Conservation (phyloP, 2,113 vertebrate genomes). For the Sus scrofa region DNA sequence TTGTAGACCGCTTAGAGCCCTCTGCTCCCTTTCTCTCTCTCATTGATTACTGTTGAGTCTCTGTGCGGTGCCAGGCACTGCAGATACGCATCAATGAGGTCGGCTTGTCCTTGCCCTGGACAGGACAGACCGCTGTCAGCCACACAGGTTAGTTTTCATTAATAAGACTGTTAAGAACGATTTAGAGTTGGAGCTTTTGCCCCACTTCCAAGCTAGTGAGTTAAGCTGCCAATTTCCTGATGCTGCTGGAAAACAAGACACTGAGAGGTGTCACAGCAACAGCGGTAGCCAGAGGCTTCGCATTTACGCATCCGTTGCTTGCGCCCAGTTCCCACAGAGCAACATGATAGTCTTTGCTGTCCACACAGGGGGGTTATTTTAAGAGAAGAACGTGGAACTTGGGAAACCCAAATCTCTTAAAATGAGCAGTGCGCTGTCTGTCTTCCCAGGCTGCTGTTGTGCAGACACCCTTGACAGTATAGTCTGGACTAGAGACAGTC, state of each 20-base stretch:
- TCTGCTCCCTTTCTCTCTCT: not conserved
- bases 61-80: not conserved
- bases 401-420: not conserved
- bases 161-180: not conserved
- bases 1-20: not conserved
- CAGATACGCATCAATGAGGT: not conserved
- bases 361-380: not conserved
- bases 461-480: not conserved
- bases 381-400: slow-evolving; percentile 5
- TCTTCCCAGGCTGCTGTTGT: not conserved
- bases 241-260: not conserved
- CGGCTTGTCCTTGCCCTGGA: not conserved
- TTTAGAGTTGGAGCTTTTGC: slow-evolving; percentile 1
- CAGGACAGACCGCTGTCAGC: not conserved
- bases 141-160: not conserved
- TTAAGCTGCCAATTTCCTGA: not conserved
- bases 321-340: not conserved
- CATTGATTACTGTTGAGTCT: not conserved
- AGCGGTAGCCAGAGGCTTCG: not conserved
- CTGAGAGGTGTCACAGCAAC: not conserved
- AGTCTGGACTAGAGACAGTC: not conserved
- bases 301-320: not conserved
- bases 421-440: not conserved
- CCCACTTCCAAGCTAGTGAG: not conserved
- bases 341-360: not conserved